Base-by-base conservation (phyloP, 1,140 invertebrate genomes). In the Olivierus martensii region DNA sequence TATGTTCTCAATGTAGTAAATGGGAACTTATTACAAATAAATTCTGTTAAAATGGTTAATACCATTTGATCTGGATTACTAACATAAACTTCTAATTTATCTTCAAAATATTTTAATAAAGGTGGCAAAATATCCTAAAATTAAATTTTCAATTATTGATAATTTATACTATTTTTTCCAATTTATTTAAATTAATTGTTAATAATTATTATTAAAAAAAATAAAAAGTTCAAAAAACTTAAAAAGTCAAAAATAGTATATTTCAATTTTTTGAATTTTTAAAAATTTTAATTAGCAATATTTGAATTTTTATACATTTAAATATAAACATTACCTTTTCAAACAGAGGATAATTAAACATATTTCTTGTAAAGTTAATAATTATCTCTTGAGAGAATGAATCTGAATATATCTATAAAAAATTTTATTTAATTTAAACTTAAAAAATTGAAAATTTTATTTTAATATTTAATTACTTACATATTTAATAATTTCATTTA, bases 21-120 rank as follows among this genome's bases (percentile, higher is more conserved):
- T 1, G 82, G 77, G 12, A 75, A 72, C 66, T 87, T 87, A 21
- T 69, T 68, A 21, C 77, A 61, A 22, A 87, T 68, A 36, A 89
- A 73, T 62, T 81, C 79, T 1, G 79, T 73, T 14, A 87, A 65
- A 14, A 85, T 68, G 35, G 73, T 62, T 56, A 87, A 67, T 2
- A 74, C 57, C 3, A 49, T 39, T 9, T 57, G 41, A 19, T 55
- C 42, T n/a, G 51, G 52, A 10, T 42, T 12, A 1, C 52, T 9
- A 17, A 45, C 50, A 9, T 42, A 48, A 37, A 10, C 45, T 65
- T 47, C 73, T 62, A 55, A 65, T 59, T 47, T 71, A 61, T n/a
- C 48, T 15, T 78, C 65, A 57, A 78, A 79, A 61, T 73, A 77
- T 11, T 73, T 70, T 12, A 87, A 60, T 36, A 85, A 74, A 37